phyloP scores from a whole-genome alignment of 2,888 invertebrate genomes.

The Willowsia nigromaculata region DNA sequence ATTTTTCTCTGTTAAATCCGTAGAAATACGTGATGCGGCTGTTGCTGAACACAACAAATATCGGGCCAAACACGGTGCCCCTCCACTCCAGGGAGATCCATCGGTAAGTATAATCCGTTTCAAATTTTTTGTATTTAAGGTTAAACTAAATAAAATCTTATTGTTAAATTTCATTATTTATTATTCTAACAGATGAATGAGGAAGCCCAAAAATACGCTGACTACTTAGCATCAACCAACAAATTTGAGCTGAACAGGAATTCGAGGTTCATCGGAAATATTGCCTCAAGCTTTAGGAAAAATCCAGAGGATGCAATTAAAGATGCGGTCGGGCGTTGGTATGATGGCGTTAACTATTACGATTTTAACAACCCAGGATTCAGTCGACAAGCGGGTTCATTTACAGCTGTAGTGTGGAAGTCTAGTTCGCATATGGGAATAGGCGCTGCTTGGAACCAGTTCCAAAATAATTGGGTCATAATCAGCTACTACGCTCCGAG shows the following conservation, averaged over 20 bases:
- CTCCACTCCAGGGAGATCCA: slow-evolving; percentile 2
- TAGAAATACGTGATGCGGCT: slow-evolving; percentile 3
- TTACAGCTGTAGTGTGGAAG: slow-evolving; percentile 51
- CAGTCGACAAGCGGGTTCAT: slow-evolving; percentile 12
- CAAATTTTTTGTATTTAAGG: too few relatives aligned
- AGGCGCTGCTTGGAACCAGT: slow-evolving; percentile 26
- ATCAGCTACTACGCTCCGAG: slow-evolving; percentile 18
- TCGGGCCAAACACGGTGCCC: background rate
- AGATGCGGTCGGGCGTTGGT: slow-evolving; percentile 14
- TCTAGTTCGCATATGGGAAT: slow-evolving; percentile 40
- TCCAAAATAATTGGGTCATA: slow-evolving; percentile 7
- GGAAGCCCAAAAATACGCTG: slow-evolving; percentile 50
- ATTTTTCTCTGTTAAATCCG: background rate
- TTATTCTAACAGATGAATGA: slow-evolving; percentile 42
- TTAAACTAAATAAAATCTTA: too few relatives aligned
- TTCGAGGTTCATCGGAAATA: background rate
- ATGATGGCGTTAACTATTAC: slow-evolving; percentile 24
- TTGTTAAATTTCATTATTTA: too few relatives aligned
- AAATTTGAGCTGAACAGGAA: slow-evolving; percentile 31
- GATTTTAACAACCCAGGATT: slow-evolving; percentile 34
- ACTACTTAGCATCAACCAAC: background rate
- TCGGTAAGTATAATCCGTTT: too few relatives aligned
- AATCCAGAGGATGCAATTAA: slow-evolving; percentile 10
- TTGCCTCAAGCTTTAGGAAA: background rate
- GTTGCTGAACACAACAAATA: slow-evolving; percentile 41